Percentiles rank a stretch among this genome's conserved stretches.
Conservation (phyloP, 2,888 invertebrate species). For the Myopa tessellatipennis region DNA sequence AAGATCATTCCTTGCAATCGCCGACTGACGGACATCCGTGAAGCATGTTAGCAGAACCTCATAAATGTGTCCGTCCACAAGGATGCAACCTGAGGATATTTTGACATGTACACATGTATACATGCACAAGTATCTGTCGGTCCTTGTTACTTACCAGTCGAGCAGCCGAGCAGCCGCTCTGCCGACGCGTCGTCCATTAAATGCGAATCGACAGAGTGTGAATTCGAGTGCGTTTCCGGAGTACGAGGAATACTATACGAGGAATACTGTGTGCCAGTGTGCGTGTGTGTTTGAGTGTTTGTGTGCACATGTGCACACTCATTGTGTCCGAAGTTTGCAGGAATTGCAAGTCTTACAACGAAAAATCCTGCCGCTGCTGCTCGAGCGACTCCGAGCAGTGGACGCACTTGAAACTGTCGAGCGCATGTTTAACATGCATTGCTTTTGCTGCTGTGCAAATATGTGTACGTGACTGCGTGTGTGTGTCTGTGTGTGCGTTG, state of each 20-base stretch:
- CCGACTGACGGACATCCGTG: background rate
- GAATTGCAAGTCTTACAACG: background rate
- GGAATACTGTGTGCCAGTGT: too few species aligned
- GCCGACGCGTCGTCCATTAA: background rate
- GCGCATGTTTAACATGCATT: slow-evolving; percentile 25
- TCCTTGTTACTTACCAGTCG: background rate
- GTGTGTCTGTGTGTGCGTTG: slow-evolving; percentile 10
- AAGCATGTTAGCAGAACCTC: background rate
- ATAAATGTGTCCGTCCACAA: too few species aligned
- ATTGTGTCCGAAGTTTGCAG: background rate
- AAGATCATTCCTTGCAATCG: too few species aligned
- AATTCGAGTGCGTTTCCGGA: slow-evolving; percentile 5
- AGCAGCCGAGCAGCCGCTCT: too few species aligned
- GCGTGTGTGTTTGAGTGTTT: too few species aligned
- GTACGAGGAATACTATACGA: background rate
- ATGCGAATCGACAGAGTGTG: background rate
- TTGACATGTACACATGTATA: background rate
- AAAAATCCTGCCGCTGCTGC: background rate
- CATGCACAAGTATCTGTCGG: too few species aligned
- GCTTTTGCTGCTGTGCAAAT: slow-evolving; percentile 4
- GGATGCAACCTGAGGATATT: too few species aligned
- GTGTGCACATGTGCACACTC: background rate
- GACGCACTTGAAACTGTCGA: slow-evolving; percentile 27
- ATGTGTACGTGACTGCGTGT: background rate
- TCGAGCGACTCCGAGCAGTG: background rate